phyloP scores from a whole-genome alignment of 2,888 invertebrate genomes.

The Baccha elongata region DNA sequence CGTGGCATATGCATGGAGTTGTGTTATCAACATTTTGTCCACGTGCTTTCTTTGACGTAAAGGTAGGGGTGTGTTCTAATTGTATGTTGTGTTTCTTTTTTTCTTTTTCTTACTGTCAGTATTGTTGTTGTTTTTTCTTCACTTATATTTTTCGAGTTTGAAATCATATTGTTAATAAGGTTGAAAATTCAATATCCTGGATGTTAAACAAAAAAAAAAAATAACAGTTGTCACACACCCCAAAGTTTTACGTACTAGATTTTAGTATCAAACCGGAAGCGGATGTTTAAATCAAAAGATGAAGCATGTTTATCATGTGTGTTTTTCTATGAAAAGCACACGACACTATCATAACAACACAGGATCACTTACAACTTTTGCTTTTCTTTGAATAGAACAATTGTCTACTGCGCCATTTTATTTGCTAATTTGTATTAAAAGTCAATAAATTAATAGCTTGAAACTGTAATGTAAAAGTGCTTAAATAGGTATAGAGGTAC shows the following conservation, averaged over 20 bases:
- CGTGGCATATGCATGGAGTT: slow-evolving; percentile 69
- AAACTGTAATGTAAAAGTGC: slow-evolving; percentile 62
- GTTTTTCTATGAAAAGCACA: slow-evolving; percentile 1
- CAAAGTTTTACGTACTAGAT: slow-evolving; percentile 44
- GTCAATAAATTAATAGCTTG: slow-evolving; percentile 28
- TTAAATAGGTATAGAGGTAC: slow-evolving; percentile 27
- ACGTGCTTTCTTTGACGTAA: slow-evolving; percentile 81
- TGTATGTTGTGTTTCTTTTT: slow-evolving; percentile 20
- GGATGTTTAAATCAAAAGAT: slow-evolving; percentile 32
- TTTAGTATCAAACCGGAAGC: slow-evolving; percentile 55
- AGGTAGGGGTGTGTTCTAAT: slow-evolving; percentile 80
- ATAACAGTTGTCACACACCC: neutral
- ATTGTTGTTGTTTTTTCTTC: slow-evolving; percentile 3
- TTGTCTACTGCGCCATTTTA: neutral
- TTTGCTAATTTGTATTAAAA: slow-evolving; percentile 26
- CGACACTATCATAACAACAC: slow-evolving; percentile 4
- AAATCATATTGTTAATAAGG: slow-evolving; percentile 33
- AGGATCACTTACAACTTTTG: slow-evolving; percentile 5
- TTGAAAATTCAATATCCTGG: slow-evolving; percentile 42
- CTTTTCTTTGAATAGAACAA: neutral
- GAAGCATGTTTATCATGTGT: neutral
- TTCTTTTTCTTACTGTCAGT: neutral
- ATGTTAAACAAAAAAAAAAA: slow-evolving; percentile 10
- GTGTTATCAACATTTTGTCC: slow-evolving; percentile 76
- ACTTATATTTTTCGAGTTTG: slow-evolving; percentile 14